Conservation (phyloP, 2,113 vertebrate species). For the Pelvicachromis taeniatus region DNA sequence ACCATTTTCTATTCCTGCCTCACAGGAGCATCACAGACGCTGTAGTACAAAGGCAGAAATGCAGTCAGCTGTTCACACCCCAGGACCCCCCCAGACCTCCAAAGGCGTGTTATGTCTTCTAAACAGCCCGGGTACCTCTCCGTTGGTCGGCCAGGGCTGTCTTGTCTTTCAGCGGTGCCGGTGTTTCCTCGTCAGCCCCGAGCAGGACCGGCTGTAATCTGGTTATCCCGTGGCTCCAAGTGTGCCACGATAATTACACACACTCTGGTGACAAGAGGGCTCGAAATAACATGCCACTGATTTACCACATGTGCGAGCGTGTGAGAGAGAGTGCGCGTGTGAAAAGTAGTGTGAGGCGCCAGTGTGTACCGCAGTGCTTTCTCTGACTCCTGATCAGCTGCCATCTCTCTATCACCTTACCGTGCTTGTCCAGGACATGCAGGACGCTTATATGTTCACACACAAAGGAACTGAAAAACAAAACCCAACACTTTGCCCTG, state of each 20-base stretch:
- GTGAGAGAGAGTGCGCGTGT: not conserved
- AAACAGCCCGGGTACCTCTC: not conserved
- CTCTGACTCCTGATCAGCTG: conserved; percentile 73
- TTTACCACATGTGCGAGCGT: conserved; percentile 4
- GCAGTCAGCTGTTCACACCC: conserved; percentile 17
- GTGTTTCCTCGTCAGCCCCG: conserved; percentile 10
- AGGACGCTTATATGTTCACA: not conserved
- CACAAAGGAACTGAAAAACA: not conserved
- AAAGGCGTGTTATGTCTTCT: not conserved
- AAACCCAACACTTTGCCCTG: not conserved
- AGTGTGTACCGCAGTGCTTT: conserved; percentile 59
- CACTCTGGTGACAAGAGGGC: conserved; percentile 33
- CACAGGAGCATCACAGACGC: not conserved
- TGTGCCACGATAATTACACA: conserved; percentile 36
- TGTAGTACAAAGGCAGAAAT: not conserved
- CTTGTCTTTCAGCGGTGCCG: conserved; percentile 12
- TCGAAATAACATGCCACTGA: conserved; percentile 47
- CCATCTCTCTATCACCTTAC: conserved; percentile 58
- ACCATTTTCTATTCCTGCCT: not conserved
- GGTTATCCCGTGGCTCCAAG: conserved; percentile 4
- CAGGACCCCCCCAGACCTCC: not conserved
- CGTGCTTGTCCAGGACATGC: conserved; percentile 12
- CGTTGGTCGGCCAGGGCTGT: not conserved
- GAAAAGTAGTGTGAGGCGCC: conserved; percentile 52
- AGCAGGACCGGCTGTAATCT: not conserved